Conservation (phyloP, 1,140 invertebrate genomes). For the Antheraea pernyi region DNA sequence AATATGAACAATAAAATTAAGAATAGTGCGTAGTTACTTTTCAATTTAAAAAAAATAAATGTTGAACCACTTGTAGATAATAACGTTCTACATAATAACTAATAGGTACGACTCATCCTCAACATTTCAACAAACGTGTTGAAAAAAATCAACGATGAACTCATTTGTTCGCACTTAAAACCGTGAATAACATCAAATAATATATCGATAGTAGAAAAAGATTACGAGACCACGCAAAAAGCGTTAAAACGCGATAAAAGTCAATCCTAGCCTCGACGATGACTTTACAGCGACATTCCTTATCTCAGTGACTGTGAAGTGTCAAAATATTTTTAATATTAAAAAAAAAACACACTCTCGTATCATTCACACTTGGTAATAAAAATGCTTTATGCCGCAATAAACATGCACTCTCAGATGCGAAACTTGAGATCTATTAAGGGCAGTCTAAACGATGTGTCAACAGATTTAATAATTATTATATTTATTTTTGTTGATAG, state of each 20-base stretch:
- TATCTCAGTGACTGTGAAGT: conserved; percentile 33
- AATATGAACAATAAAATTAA: no score
- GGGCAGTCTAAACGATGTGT: conserved; percentile 1
- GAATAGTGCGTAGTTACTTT: no score
- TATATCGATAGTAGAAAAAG: conserved; percentile 18
- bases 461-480: conserved; percentile 8
- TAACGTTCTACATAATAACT: neutral
- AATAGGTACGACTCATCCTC: neutral
- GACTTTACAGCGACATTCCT: conserved; percentile 26
- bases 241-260: conserved; percentile 24
- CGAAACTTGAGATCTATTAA: conserved; percentile 6
- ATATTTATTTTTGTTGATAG: neutral
- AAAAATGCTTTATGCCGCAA: conserved; percentile 16
- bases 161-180: conserved; percentile 7
- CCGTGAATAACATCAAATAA: conserved; percentile 10
- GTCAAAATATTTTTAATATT: conserved; percentile 42
- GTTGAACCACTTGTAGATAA: neutral
- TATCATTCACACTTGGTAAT: conserved; percentile 11
- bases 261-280: conserved; percentile 21
- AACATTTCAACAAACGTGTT: neutral
- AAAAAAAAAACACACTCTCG: conserved; percentile 13
- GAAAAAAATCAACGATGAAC: neutral
- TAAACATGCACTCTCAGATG: conserved; percentile 4
- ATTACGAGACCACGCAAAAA: conserved; percentile 24
- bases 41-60: neutral